phyloP scores from a whole-genome alignment of 2,113 vertebrate species.

The Perca fluviatilis region DNA sequence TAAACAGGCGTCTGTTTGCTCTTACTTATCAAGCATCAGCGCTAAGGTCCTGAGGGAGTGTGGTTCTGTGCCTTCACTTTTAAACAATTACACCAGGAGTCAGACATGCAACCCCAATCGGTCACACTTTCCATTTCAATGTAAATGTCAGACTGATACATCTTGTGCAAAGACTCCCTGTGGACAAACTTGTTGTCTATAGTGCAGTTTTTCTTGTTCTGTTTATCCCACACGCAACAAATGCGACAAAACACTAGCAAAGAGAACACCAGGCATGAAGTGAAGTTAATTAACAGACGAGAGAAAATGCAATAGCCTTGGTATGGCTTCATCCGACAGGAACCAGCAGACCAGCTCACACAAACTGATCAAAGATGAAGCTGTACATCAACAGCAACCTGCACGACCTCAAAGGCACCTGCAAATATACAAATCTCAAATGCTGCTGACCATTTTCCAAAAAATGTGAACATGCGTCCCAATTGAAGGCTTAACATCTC shows the following conservation, averaged over 20 bases:
- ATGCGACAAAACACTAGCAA: conserved; percentile 18
- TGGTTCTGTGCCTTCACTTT: conserved; percentile 31
- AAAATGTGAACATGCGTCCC: neutral
- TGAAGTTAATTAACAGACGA: conserved; percentile 15
- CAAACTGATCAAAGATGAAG: conserved; percentile 27
- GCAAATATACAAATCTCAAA: conserved; percentile 9
- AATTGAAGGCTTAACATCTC: conserved; percentile 50
- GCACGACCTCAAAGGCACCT: neutral
- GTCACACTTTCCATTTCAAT: conserved; percentile 52
- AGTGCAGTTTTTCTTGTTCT: conserved; percentile 13
- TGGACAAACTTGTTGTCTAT: conserved; percentile 36
- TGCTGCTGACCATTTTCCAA: neutral
- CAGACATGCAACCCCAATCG: conserved; percentile 34
- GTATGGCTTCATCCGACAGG: neutral
- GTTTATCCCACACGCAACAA: neutral
- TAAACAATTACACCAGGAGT: conserved; percentile 60
- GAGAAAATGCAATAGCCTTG: conserved; percentile 23
- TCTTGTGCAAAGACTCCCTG: conserved; percentile 37
- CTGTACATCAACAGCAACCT: neutral
- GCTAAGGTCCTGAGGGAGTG: conserved; percentile 47
- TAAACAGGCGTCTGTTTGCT: conserved; percentile 74
- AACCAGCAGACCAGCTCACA: neutral
- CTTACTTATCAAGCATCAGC: conserved; percentile 61
- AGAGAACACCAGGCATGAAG: neutral
- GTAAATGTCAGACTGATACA: conserved; percentile 60